Conservation (phyloP, 1,140 invertebrate species). For the Zaprionus nigranus region DNA sequence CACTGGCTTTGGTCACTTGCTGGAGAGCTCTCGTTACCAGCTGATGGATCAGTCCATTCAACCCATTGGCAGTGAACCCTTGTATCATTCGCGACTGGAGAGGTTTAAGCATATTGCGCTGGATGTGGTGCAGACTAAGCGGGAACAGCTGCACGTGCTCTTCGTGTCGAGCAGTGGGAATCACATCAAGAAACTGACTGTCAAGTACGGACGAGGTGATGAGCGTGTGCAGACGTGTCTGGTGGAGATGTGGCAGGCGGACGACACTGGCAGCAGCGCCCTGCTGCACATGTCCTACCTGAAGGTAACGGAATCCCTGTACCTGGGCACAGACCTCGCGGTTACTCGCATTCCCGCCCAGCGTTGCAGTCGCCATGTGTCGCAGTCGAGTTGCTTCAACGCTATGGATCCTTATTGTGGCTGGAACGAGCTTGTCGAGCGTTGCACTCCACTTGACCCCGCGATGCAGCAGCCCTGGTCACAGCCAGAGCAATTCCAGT, state of each 20-base stretch:
- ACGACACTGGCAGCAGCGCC: slow-evolving; percentile 83
- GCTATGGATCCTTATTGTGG: slow-evolving; percentile 97
- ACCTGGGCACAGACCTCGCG: slow-evolving; percentile 90
- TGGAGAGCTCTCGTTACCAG: slow-evolving; percentile 92
- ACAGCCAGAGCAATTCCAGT: slow-evolving; percentile 88
- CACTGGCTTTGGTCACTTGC: slow-evolving; percentile 84
- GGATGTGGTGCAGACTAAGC: slow-evolving; percentile 90
- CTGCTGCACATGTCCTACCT: slow-evolving; percentile 90
- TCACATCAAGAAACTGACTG: slow-evolving; percentile 92
- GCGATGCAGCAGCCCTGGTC: slow-evolving; percentile 88
- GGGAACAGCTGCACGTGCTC: slow-evolving; percentile 88
- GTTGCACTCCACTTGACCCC: slow-evolving; percentile 89
- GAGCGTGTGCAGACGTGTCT: slow-evolving; percentile 90
- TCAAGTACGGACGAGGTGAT: slow-evolving; percentile 87
- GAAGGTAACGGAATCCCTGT: slow-evolving; percentile 92
- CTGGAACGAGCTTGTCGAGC: slow-evolving; percentile 91
- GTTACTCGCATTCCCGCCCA: slow-evolving; percentile 90
- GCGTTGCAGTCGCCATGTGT: slow-evolving; percentile 90
- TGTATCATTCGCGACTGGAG: slow-evolving; percentile 90
- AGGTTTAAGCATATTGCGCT: slow-evolving; percentile 92
- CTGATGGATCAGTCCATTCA: slow-evolving; percentile 95
- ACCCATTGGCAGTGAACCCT: slow-evolving; percentile 88
- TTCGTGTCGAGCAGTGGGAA: slow-evolving; percentile 92
- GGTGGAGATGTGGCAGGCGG: slow-evolving; percentile 93
- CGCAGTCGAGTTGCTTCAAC: slow-evolving; percentile 90